phyloP scores from a whole-genome alignment of 2,888 invertebrate genomes.

The Lepidonotus clava region DNA sequence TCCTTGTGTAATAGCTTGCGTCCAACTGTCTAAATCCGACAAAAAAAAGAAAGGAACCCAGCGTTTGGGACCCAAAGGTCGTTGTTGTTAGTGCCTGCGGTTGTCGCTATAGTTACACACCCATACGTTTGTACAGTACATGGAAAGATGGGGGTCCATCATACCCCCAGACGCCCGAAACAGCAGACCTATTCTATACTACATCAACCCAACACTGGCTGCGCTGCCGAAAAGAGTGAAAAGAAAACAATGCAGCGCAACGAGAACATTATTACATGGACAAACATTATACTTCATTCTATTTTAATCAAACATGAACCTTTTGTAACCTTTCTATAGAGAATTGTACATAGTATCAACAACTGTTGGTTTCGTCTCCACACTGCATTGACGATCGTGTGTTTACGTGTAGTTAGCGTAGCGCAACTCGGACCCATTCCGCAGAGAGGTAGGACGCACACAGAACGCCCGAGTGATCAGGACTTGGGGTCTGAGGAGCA shows the following conservation, averaged over 20 bases:
- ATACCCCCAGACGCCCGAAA: no score
- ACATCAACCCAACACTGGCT: no score
- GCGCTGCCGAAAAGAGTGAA: no score
- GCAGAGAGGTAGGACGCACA: background rate
- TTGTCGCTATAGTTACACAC: slow-evolving; percentile 36
- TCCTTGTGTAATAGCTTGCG: background rate
- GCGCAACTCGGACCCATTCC: background rate
- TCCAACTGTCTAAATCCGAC: background rate
- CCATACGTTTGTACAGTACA: slow-evolving; percentile 6
- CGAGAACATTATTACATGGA: no score
- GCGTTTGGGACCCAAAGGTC: no score
- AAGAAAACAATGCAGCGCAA: no score
- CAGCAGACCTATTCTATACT: no score
- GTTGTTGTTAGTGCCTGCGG: background rate
- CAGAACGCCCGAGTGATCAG: background rate
- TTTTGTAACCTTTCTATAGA: slow-evolving; percentile 51
- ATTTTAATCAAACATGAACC: slow-evolving; percentile 48
- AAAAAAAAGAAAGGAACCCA: no score
- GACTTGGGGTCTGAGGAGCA: no score
- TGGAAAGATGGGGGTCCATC: no score
- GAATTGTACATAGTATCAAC: slow-evolving; percentile 51
- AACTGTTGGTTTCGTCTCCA: slow-evolving; percentile 5
- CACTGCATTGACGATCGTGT: slow-evolving; percentile 17
- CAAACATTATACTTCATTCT: slow-evolving; percentile 47
- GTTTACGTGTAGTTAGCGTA: slow-evolving; percentile 9